A percentile compares a stretch with the other conserved stretches of the same genome.
Conservation (phyloP, 2,888 invertebrate genomes). For the Creontiades dilutus region DNA sequence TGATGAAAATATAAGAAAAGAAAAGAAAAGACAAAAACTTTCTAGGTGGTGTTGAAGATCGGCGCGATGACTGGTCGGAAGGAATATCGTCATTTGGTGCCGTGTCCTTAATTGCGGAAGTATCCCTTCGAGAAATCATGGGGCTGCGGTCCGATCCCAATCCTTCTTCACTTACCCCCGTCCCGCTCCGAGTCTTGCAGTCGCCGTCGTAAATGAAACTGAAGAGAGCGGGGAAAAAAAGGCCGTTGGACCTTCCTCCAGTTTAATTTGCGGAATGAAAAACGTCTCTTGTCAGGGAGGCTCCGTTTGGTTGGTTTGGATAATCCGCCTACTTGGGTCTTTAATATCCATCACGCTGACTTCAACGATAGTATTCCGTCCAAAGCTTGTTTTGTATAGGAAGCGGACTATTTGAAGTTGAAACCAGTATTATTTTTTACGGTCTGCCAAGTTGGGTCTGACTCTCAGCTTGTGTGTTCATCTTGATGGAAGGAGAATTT, state of each 20-base stretch:
- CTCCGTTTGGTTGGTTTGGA: too few relatives aligned
- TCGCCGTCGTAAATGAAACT: conserved; percentile 11
- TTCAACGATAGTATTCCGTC: too few relatives aligned
- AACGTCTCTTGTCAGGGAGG: not conserved
- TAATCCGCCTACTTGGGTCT: too few relatives aligned
- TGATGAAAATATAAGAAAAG: not conserved
- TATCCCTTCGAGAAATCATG: conserved; percentile 60
- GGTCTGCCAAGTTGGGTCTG: too few relatives aligned
- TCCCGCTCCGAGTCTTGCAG: not conserved
- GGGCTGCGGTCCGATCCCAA: conserved; percentile 11
- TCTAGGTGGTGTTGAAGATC: not conserved
- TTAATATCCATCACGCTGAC: too few relatives aligned
- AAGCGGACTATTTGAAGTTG: too few relatives aligned
- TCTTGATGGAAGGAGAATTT: too few relatives aligned
- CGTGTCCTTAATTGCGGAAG: conserved; percentile 49
- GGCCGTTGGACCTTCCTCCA: not conserved
- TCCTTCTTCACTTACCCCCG: not conserved
- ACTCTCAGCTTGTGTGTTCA: too few relatives aligned
- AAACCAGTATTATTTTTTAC: too few relatives aligned
- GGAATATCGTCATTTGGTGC: conserved; percentile 50
- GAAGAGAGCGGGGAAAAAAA: not conserved
- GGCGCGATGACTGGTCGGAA: not conserved
- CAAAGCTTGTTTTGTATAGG: too few relatives aligned
- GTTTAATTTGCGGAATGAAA: not conserved
- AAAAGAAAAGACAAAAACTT: not conserved